Evolutionary conservation across 2,797 vertebrate genomes (phyloP).

Genomic region (Gouania willdenowi): DNA sequence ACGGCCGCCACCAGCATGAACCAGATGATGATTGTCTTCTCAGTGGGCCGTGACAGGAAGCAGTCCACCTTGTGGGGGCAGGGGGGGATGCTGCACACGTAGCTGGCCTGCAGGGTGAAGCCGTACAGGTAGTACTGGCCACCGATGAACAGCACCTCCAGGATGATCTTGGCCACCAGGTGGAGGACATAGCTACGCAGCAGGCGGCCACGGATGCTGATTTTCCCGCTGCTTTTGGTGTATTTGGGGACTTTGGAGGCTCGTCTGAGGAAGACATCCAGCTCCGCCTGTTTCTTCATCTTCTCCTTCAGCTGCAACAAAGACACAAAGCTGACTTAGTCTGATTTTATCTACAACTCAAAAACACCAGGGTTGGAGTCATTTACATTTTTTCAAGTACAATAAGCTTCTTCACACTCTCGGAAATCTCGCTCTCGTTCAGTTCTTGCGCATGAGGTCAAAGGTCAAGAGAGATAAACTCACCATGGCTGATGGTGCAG

Average conservation of each 20-base stretch:
- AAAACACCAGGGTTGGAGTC: too few relatives aligned
- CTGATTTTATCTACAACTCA: too few relatives aligned
- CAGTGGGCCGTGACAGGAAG: constrained; percentile 90
- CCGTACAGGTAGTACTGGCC: constrained; percentile 93
- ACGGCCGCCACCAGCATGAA: constrained; percentile 91
- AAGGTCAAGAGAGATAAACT: too few relatives aligned
- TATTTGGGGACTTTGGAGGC: constrained; percentile 81
- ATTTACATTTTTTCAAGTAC: too few relatives aligned
- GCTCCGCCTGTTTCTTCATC: constrained; percentile 71
- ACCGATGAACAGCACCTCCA: constrained; percentile 84
- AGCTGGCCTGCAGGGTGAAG: constrained; percentile 81
- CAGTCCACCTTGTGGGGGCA: constrained; percentile 93
- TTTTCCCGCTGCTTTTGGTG: constrained; percentile 75
- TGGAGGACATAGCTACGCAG: constrained; percentile 86
- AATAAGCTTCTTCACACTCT: too few relatives aligned
- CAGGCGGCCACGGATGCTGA: constrained; percentile 84
- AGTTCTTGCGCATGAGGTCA: too few relatives aligned
- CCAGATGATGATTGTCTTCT: constrained; percentile 95
- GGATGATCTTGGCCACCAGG: constrained; percentile 84
- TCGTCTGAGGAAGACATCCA: constrained; percentile 73
- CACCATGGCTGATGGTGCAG: too few relatives aligned
- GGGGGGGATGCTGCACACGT: constrained; percentile 78
- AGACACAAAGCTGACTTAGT: too few relatives aligned
- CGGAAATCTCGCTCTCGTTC: too few relatives aligned
- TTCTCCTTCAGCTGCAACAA: constrained; percentile 78